These are phyloP conservation scores for Helobdella robusta DNA, from an alignment of 2,888 invertebrate species.

Conservation along the genomic window DNA sequence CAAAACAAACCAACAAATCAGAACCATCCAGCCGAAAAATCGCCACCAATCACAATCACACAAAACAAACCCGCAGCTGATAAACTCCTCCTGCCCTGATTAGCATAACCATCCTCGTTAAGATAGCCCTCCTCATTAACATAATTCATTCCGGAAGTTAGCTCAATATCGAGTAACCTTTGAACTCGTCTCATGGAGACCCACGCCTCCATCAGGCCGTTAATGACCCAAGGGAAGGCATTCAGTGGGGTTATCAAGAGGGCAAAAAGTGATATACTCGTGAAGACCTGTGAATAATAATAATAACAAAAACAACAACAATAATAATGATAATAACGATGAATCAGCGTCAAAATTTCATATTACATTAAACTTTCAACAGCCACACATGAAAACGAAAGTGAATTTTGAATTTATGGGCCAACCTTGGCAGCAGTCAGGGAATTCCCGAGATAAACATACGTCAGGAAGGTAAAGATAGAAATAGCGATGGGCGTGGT, in stretches of 20 bases:
- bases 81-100: no score
- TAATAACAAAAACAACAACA: neutral
- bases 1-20: no score
- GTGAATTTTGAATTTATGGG: neutral
- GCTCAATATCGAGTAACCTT: constrained; percentile 55
- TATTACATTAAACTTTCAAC: neutral
- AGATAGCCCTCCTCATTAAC: no score
- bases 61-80: no score
- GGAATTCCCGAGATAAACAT: constrained; percentile 57
- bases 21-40: no score
- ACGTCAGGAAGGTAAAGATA: constrained; percentile 52
- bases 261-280: constrained; percentile 82
- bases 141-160: no score
- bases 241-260: constrained; percentile 92
- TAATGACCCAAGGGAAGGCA: constrained; percentile 95
- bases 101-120: no score
- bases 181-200: constrained; percentile 82
- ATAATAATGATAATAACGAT: neutral
- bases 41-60: no score
- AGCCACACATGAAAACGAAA: neutral
- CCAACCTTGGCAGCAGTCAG: constrained; percentile 73
- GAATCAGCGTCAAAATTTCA: neutral
- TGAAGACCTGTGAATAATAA: constrained; percentile 61
- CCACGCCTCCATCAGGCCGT: constrained; percentile 89
- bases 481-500: constrained; percentile 74